Evolutionary conservation across 2,888 invertebrate genomes (phyloP).

Genomic region (Catonia carolina): DNA sequence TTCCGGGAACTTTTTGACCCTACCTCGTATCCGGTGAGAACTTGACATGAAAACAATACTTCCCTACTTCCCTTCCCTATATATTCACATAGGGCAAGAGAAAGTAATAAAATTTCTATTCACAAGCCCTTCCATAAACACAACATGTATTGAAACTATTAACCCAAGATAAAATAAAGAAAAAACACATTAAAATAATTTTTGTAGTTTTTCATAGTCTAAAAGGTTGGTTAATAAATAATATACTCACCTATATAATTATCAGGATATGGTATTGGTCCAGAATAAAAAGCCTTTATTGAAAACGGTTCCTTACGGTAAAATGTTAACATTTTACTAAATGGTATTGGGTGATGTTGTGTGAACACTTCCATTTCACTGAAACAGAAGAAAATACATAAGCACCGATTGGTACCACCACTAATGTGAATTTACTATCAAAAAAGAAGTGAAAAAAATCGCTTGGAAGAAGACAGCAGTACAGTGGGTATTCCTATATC

Average conservation of each 20-base stretch:
- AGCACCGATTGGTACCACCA: no score
- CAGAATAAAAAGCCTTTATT: slow-evolving; percentile 76
- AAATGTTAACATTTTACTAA: slow-evolving; percentile 90
- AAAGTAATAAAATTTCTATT: neutral
- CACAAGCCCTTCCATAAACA: neutral
- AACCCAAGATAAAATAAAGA: neutral
- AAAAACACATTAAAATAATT: neutral
- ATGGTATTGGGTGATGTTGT: slow-evolving; percentile 82
- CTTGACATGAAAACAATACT: no score
- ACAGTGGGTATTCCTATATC: no score
- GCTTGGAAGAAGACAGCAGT: no score
- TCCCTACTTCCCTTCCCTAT: no score
- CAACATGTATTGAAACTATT: neutral
- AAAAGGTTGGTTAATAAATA: slow-evolving; percentile 4
- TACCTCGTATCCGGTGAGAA: no score
- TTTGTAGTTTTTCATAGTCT: slow-evolving; percentile 1
- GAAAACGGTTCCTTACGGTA: slow-evolving; percentile 83
- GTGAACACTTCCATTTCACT: slow-evolving; percentile 91
- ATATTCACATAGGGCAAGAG: no score
- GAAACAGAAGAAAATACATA: slow-evolving; percentile 24
- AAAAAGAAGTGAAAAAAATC: neutral
- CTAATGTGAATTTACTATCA: no score
- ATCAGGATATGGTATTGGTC: slow-evolving; percentile 67
- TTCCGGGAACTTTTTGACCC: no score
- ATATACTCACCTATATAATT: slow-evolving; percentile 71